These are phyloP conservation scores for Gyps fulvus DNA, from an alignment of 2,113 vertebrate genomes.

Conservation along the genomic window DNA sequence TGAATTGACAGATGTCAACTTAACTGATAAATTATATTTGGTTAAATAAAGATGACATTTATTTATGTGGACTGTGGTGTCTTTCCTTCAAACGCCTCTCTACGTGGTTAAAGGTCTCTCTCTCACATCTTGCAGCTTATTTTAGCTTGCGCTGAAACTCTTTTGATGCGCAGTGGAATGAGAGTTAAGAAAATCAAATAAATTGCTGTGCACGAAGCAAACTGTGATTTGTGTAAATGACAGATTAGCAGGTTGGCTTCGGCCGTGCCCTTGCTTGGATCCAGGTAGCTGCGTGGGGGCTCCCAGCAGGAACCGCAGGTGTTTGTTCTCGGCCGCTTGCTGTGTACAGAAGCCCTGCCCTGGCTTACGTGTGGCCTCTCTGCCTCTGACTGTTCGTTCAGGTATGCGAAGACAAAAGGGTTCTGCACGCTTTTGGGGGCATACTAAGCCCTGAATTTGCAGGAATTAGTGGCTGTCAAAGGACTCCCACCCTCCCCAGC, in stretches of 20 bases:
- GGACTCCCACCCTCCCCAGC: not conserved
- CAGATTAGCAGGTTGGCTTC: rapidly evolving
- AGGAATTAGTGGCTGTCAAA: rapidly evolving
- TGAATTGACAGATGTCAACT: constrained; percentile 72
- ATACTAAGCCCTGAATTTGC: rapidly evolving
- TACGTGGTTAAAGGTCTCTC: not conserved
- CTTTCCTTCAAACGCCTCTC: not conserved
- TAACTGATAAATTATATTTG: constrained; percentile 83
- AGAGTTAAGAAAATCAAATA: not conserved
- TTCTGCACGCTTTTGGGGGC: rapidly evolving
- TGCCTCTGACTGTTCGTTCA: rapidly evolving
- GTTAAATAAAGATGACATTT: constrained; percentile 81
- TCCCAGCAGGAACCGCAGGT: not conserved
- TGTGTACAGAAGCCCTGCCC: not conserved
- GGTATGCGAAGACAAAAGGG: not conserved
- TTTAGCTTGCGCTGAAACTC: not conserved
- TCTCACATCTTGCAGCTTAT: not conserved
- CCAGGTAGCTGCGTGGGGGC: rapidly evolving
- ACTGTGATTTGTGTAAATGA: rapidly evolving
- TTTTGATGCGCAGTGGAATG: rapidly evolving
- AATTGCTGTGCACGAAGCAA: not conserved
- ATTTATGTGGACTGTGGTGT: constrained; percentile 66
- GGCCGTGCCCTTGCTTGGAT: not conserved
- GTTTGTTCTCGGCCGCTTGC: not conserved
- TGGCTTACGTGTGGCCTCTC: not conserved